These are phyloP conservation scores for Apeira syringaria DNA, from an alignment of 2,888 invertebrate species.

Conservation along the genomic window DNA sequence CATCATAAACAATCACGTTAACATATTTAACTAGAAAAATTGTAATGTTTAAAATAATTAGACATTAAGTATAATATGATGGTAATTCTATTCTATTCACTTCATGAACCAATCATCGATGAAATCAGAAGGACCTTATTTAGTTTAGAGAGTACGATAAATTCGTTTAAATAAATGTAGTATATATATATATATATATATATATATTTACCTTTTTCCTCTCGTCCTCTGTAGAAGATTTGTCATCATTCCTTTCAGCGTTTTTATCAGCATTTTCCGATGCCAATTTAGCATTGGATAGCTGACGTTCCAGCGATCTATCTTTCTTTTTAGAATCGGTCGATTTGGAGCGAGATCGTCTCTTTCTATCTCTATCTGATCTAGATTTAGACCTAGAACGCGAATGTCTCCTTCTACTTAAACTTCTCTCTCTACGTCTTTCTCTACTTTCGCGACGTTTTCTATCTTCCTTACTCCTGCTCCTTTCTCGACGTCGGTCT, in stretches of 20 bases:
- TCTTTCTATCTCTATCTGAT: neutral
- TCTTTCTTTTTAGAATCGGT: constrained; percentile 44
- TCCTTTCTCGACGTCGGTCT: constrained; percentile 17
- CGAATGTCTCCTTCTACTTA: constrained; percentile 40
- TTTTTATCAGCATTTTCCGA: constrained; percentile 19
- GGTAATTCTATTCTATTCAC: too few species aligned
- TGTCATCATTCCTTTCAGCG: neutral
- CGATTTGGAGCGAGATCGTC: constrained; percentile 36
- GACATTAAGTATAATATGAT: too few species aligned
- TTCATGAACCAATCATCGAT: too few species aligned
- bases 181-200: too few species aligned
- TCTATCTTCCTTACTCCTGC: constrained; percentile 16
- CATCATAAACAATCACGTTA: neutral
- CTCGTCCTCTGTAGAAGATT: constrained; percentile 40
- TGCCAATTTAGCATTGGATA: constrained; percentile 34
- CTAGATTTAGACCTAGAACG: constrained; percentile 36
- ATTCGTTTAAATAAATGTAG: too few species aligned
- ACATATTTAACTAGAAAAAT: too few species aligned
- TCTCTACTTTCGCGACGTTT: constrained; percentile 35
- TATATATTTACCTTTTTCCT: constrained; percentile 53
- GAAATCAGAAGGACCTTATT: too few species aligned
- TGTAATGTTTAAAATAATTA: too few species aligned
- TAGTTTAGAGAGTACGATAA: too few species aligned
- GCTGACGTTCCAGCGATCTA: constrained; percentile 42
- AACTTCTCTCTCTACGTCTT: constrained; percentile 32